phyloP scores from a whole-genome alignment of 2,888 invertebrate genomes.

The Tryphoninae sp. region DNA sequence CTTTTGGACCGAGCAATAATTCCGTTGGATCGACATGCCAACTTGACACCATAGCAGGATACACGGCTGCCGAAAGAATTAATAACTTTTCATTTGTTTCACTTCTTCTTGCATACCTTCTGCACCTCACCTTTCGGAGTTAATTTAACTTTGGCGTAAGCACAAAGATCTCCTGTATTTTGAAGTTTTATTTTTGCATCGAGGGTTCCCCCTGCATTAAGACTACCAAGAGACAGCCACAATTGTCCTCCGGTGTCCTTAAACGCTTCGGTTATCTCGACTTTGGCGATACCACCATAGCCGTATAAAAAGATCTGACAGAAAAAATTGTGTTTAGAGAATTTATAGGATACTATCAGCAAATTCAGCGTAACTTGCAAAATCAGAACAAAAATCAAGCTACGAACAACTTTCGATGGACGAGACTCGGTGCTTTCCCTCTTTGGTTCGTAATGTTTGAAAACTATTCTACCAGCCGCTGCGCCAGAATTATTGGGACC shows the following conservation, averaged over 20 bases:
- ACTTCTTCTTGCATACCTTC: not conserved
- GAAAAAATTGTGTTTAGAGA: slow-evolving; percentile 13
- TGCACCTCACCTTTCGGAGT: slow-evolving; percentile 75
- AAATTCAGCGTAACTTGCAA: not conserved
- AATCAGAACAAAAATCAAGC: slow-evolving; percentile 16
- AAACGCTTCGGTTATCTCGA: slow-evolving; percentile 82
- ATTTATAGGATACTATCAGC: slow-evolving; percentile 10
- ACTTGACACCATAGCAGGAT: slow-evolving; percentile 75
- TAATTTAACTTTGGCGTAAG: slow-evolving; percentile 81
- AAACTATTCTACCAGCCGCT: slow-evolving; percentile 83
- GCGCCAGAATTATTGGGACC: slow-evolving; percentile 83
- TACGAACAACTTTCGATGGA: slow-evolving; percentile 69
- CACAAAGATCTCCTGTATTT: slow-evolving; percentile 84
- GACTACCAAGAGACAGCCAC: slow-evolving; percentile 84
- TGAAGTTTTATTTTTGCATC: slow-evolving; percentile 82
- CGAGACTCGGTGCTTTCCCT: slow-evolving; percentile 64
- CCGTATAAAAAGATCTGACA: slow-evolving; percentile 82
- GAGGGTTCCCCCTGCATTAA: slow-evolving; percentile 81
- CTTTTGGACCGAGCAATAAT: slow-evolving; percentile 80
- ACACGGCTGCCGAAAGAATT: slow-evolving; percentile 71
- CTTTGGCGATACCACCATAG: slow-evolving; percentile 84
- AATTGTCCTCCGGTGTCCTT: slow-evolving; percentile 84
- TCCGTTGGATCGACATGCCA: slow-evolving; percentile 81
- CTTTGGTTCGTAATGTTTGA: slow-evolving; percentile 80
- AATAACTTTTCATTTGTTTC: not conserved